Evolutionary conservation across 2,888 invertebrate genomes (phyloP), one percentile per base, ranked within the genome.

Genomic region (Cerceris rybyensis): DNA sequence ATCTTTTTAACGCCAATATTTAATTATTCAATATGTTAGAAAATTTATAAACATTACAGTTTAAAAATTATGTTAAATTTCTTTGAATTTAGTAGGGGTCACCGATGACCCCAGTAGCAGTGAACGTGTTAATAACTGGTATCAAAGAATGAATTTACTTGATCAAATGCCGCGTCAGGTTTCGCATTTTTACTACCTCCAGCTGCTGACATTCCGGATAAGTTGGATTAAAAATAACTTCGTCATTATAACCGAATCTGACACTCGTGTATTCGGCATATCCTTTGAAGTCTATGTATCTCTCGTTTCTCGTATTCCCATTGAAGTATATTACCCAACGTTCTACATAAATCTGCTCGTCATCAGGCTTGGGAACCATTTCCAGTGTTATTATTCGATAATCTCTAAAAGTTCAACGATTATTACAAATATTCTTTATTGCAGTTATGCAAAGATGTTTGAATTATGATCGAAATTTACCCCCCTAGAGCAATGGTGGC

Each of bases 271-370:
- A 78, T 78, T 93, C 93, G 2, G 92, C 89, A 69, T 90, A 92
- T 54, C 92, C 93, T 67, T 91, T 91, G 46, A 94, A 87, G 73
- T 90, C 90, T 52, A 94, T 87, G 7, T 87, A 87, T 28, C 88
- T 78, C 50, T 87, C 89, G 60, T 91, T 88, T 13, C 91, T 87
- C 5, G 82, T 70, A 69, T 89, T 88, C 4, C 92, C 93, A 77
- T 94, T 93, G 59, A 93, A 87, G 70, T 91, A 88, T 39, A 93
- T 68, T 1, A 88, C 83, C 94, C 94, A 94, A 55, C 91, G 88
- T 86, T 94, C 94, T 0, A 89, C 75, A 77, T 93, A 93, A 2
- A 90, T 80, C 16, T 87, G 86, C 69, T 91, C 86, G 13, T 86
- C 73, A 2, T 79, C 75, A 0, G 68, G 55, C 58, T 87, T 87